Conservation (phyloP, 2,888 invertebrate species). For the Ditylenchus weischeri region DNA sequence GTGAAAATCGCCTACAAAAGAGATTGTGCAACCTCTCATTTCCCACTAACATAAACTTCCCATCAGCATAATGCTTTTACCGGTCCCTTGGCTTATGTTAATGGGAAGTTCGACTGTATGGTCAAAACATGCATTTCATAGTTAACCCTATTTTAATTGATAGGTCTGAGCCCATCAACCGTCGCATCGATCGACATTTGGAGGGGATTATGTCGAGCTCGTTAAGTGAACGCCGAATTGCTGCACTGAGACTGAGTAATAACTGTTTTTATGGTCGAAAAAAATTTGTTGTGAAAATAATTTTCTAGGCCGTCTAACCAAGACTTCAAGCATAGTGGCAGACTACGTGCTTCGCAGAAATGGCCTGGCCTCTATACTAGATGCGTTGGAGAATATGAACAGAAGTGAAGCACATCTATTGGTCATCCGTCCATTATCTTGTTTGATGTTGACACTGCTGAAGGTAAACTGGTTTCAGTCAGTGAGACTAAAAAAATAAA, state of each 20-base stretch:
- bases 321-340: conserved; percentile 14
- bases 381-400: conserved; percentile 17
- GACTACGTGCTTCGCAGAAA: conserved; percentile 18
- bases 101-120: too few relatives aligned
- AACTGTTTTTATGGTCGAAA: neutral
- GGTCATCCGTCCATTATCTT: conserved; percentile 20
- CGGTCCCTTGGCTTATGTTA: too few relatives aligned
- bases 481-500: neutral
- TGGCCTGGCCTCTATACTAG: conserved; percentile 11
- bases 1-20: too few relatives aligned
- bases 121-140: too few relatives aligned
- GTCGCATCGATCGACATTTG: conserved; percentile 22
- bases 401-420: conserved; percentile 27
- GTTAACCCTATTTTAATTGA: too few relatives aligned
- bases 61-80: too few relatives aligned
- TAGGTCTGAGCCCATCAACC: conserved; percentile 21
- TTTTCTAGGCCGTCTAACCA: conserved; percentile 21
- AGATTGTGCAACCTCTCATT: too few relatives aligned
- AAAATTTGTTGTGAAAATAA: neutral
- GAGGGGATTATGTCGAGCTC: conserved; percentile 17
- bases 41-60: too few relatives aligned
- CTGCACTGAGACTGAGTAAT: conserved; percentile 21
- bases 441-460: conserved; percentile 16
- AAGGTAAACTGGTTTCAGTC: conserved; percentile 8
- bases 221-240: conserved; percentile 20